phyloP scores from a whole-genome alignment of 2,888 invertebrate species.

The Heteromyza rotundicornis region DNA sequence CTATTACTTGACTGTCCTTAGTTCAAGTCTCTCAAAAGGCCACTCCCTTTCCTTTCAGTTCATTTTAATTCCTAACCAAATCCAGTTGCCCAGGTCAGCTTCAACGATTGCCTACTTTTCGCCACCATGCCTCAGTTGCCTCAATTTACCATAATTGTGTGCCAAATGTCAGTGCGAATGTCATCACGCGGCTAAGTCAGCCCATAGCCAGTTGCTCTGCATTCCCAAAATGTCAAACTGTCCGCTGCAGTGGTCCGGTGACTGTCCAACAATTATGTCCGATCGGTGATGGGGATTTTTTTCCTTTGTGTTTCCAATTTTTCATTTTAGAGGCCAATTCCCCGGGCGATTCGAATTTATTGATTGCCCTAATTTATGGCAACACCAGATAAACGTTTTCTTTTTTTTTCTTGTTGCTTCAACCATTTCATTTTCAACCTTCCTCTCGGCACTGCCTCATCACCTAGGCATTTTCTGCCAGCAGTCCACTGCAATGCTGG shows the following conservation, averaged over 20 bases:
- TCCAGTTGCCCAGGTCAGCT: too few species aligned
- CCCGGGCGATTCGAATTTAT: not conserved
- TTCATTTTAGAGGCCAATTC: not conserved
- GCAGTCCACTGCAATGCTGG: not conserved
- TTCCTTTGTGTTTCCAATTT: too few species aligned
- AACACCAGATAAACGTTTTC: not conserved
- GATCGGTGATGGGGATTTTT: not conserved
- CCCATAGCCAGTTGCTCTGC: not conserved
- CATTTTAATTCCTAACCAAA: too few species aligned
- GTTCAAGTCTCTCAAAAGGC: too few species aligned
- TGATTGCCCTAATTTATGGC: conserved; percentile 3
- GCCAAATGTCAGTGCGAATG: not conserved
- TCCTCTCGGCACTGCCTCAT: not conserved
- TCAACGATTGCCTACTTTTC: too few species aligned
- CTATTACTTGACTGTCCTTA: too few species aligned
- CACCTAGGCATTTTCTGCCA: not conserved
- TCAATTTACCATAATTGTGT: not conserved
- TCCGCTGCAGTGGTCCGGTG: not conserved
- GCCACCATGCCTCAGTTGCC: too few species aligned
- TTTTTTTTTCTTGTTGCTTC: too few species aligned
- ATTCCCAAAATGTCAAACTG: not conserved
- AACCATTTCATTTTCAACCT: too few species aligned
- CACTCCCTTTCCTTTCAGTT: too few species aligned
- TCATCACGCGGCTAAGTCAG: not conserved
- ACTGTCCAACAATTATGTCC: not conserved